Evolutionary conservation across 2,888 invertebrate species (phyloP), one percentile per base, ranked within the genome.

Genomic region (Standfussiana lucernea): DNA sequence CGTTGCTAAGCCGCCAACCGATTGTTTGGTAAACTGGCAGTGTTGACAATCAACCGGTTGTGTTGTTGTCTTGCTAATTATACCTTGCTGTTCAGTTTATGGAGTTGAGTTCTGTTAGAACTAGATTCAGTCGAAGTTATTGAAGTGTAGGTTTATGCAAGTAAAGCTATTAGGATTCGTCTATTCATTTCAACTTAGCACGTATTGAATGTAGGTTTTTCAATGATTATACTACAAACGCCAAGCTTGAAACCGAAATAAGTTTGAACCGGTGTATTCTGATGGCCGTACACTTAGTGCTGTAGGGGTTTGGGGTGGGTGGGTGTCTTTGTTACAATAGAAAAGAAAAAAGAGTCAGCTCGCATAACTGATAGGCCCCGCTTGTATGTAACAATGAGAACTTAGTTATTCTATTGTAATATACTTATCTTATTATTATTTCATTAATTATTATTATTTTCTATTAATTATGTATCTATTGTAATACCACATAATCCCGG

Each of bases 21-120:
- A 68, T 59, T 73, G 50, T 84, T 84, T 81, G 35, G 42, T 71
- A 73, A 81, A 83, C 73, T 68, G 18, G 15, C 40, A 32, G 3
- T 65, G 75, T 80, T 80, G 75, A 69, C 81, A 40, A 71, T 66
- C 42, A 35, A 66, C 53, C 21, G 28, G 4, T 53, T 37, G 45
- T 66, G 69, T 72, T 35, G 50, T 69, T 68, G 45, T 59, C 32
- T 67, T 50, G n/a, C 62, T 72, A 71, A 62, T 62, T 78, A 83
- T 53, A 79, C 53, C 28, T 42, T 24, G 24, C 18, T 11, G 45
- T 73, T 53, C 40, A 21, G 74, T 18, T 72, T n/a, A 32, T 47
- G 28, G 28, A 40, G 32, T 32, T 28, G 18, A 18, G 7, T 32
- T 24, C n/a, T 35, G 24, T 13, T n/a, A 28, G 0, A n/a, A 45